Evolutionary conservation across 2,113 vertebrate species (phyloP).

Genomic region (Austrofundulus limnaeus): DNA sequence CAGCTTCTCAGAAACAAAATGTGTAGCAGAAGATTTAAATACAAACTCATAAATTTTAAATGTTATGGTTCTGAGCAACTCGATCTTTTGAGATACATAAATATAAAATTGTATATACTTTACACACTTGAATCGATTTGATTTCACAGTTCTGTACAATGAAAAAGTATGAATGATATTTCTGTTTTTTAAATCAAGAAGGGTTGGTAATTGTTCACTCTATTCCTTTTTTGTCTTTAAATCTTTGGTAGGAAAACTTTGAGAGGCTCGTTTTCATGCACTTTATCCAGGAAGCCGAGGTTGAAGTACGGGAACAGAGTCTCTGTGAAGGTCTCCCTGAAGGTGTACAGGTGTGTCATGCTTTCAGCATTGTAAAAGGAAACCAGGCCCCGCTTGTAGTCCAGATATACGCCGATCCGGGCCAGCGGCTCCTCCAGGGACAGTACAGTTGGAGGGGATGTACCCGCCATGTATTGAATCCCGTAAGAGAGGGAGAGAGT

Average conservation of each 20-base stretch:
- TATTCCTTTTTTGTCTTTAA: conserved; percentile 39
- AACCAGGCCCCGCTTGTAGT: conserved; percentile 82
- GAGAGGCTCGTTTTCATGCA: conserved; percentile 83
- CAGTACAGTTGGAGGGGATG: conserved; percentile 78
- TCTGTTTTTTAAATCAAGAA: not conserved
- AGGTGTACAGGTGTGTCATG: conserved; percentile 83
- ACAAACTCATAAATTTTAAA: not conserved
- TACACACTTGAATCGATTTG: not conserved
- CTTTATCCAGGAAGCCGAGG: conserved; percentile 80
- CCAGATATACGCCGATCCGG: conserved; percentile 79
- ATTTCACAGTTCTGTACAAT: conserved; percentile 6
- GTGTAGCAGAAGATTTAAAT: conserved; percentile 18
- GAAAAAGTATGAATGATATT: not conserved
- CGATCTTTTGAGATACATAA: not conserved
- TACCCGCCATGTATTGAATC: conserved; percentile 82
- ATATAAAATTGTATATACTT: not conserved
- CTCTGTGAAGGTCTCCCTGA: conserved; percentile 78
- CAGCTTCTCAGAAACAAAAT: conserved; percentile 39
- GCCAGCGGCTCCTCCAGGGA: conserved; percentile 75
- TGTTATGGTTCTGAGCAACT: not conserved
- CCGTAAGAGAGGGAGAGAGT: conserved; percentile 83
- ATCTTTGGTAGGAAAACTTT: conserved; percentile 83
- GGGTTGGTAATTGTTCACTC: not conserved
- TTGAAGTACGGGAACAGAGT: conserved; percentile 83
- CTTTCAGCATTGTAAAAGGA: conserved; percentile 82